These are phyloP conservation scores for Chondrosia reniformis DNA, from an alignment of 37 sponge, comb jelly and placozoan genomes.

Conservation along the genomic window DNA sequence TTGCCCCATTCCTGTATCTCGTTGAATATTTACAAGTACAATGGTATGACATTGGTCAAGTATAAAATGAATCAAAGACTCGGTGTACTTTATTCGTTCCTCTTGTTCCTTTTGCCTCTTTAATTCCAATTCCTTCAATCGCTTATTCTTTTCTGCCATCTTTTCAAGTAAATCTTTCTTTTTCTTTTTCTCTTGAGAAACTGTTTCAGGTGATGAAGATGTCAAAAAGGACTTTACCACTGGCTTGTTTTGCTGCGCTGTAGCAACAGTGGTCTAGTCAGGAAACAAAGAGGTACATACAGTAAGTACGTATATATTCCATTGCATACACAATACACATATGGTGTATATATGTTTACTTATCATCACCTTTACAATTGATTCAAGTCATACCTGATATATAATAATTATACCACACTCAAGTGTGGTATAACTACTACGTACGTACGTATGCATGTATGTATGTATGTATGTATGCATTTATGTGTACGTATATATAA, in stretches of 20 bases:
- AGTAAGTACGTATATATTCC: background rate
- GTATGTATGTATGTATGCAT: background rate
- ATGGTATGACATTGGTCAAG: background rate
- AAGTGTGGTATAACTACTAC: background rate
- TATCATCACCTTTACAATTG: too few relatives aligned
- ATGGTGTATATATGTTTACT: too few relatives aligned
- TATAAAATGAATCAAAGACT: background rate
- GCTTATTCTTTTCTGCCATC: conserved; percentile 18
- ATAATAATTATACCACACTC: background rate
- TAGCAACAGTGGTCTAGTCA: background rate
- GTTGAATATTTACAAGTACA: background rate
- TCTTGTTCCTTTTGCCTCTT: conserved; percentile 31
- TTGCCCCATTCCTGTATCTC: too few relatives aligned
- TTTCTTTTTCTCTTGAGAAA: background rate
- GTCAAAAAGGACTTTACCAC: background rate
- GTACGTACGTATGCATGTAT: conserved; percentile 3
- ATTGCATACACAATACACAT: background rate
- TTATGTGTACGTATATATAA: too few relatives aligned
- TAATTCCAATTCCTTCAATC: conserved; percentile 31
- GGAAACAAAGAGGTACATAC: background rate
- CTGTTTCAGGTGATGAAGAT: background rate
- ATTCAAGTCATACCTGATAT: background rate
- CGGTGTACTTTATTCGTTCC: conserved; percentile 14
- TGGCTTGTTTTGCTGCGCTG: background rate
- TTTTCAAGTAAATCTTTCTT: conserved; percentile 5